phyloP scores from a whole-genome alignment of 2,113 vertebrate genomes.

The Anoura caudifer region DNA sequence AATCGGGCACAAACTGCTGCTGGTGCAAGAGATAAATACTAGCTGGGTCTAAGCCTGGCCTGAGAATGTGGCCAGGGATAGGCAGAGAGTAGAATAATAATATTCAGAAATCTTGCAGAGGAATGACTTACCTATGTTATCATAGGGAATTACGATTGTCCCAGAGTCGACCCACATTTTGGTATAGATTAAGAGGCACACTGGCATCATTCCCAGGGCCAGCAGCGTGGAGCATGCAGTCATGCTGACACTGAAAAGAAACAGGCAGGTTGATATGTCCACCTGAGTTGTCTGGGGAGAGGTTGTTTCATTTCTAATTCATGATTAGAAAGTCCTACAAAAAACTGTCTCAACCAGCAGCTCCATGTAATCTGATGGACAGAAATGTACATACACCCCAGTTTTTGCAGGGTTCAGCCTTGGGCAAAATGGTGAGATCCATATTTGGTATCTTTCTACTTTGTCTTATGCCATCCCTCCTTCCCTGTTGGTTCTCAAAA shows the following conservation, averaged over 20 bases:
- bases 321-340: not conserved
- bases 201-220: constrained; percentile 98
- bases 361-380: not conserved
- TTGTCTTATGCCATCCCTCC: not conserved
- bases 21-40: not conserved
- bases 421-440: not conserved
- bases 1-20: not conserved
- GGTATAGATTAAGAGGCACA: constrained; percentile 93
- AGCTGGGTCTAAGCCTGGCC: not conserved
- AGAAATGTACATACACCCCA: not conserved
- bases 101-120: not conserved
- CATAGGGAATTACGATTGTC: constrained; percentile 89
- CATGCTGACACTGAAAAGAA: constrained; percentile 93
- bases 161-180: constrained; percentile 86
- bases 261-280: not conserved
- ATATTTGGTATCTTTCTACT: not conserved
- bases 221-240: constrained; percentile 94
- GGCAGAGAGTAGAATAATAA: not conserved
- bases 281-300: not conserved
- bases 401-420: not conserved
- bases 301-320: not conserved
- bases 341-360: not conserved
- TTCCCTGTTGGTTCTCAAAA: not conserved
- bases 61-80: not conserved
- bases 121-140: constrained; percentile 90